These are phyloP conservation scores for Acrobasis suavella DNA, from an alignment of 2,888 invertebrate genomes.

Conservation along the genomic window DNA sequence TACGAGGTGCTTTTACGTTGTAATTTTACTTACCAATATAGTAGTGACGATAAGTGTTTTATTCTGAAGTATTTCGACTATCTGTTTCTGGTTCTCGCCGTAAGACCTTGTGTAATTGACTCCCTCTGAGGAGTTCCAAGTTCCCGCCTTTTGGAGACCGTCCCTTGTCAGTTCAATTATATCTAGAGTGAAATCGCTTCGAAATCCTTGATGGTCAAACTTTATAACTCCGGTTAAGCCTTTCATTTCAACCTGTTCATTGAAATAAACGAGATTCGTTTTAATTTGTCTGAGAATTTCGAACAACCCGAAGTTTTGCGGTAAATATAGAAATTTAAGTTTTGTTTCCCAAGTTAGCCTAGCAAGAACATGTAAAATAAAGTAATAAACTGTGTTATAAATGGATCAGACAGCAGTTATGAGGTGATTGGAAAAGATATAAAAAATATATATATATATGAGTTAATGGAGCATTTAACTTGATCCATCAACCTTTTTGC, in stretches of 20 bases:
- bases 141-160: slow-evolving; percentile 92
- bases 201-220: slow-evolving; percentile 96
- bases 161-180: slow-evolving; percentile 94
- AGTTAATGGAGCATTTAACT: too few species aligned
- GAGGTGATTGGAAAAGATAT: not conserved
- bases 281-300: slow-evolving; percentile 12
- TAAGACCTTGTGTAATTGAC: slow-evolving; percentile 94
- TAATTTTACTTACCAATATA: slow-evolving; percentile 87
- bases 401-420: not conserved
- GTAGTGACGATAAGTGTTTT: slow-evolving; percentile 96
- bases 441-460: not conserved
- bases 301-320: not conserved
- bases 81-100: slow-evolving; percentile 92
- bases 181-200: slow-evolving; percentile 95
- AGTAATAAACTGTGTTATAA: not conserved
- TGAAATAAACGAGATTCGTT: slow-evolving; percentile 44
- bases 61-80: slow-evolving; percentile 94
- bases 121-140: slow-evolving; percentile 94
- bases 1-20: not conserved
- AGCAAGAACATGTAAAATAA: slow-evolving; percentile 34
- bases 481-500: too few species aligned
- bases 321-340: slow-evolving; percentile 8
- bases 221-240: slow-evolving; percentile 96
- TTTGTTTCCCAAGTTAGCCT: slow-evolving; percentile 21
- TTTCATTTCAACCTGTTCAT: slow-evolving; percentile 91